Base-by-base conservation (phyloP, 1,140 invertebrate genomes). In the Drosophila lini region DNA sequence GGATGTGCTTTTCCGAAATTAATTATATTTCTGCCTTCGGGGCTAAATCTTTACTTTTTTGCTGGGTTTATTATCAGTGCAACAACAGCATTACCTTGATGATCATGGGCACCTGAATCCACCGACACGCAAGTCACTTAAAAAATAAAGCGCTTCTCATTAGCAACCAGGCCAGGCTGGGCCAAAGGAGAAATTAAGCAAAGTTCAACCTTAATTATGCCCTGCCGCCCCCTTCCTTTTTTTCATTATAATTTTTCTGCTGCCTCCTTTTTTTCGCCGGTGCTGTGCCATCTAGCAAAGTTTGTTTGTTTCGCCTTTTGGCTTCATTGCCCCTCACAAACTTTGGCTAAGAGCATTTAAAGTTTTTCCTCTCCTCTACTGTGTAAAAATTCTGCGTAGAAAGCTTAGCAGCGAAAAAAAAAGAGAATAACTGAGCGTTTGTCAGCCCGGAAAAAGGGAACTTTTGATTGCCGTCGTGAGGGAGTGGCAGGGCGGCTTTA, bases 61-160 rank as follows among this genome's bases (percentile, higher is more conserved):
- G 6, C 10, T 3, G n/a, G 34, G 19, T 50, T 47, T 68, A 44
- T 45, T 65, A 71, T 55, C 56, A 77, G 59, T 53, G 50, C 75
- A 70, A 40, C 19, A 28, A 40, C 16, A 28, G 59, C 28, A 59
- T 52, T 47, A 32, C 52, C 38, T 41, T 61, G 52, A 64, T 62
- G 34, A 65, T 70, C 56, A 61, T 69, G 38, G 47, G 48, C 34
- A 42, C 47, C 62, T 56, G 41, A 48, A 57, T 42, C 61, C 60
- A 48, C 52, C 42, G 42, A 60, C 71, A 78, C 65, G 83, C 77
- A 80, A 88, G 80, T 89, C 84, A 89, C 74, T 89, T 89, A 78
- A 75, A 84, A 84, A 81, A 84, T 89, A 89, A 89, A 89, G 80
- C 68, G 78, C 67, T 74, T 76, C 84, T 89, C 84, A 89, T 89